Percentiles rank a stretch among this genome's conserved stretches.
These are phyloP conservation scores for Bombus affinis DNA, from an alignment of 1,140 invertebrate genomes.

Conservation along the genomic window DNA sequence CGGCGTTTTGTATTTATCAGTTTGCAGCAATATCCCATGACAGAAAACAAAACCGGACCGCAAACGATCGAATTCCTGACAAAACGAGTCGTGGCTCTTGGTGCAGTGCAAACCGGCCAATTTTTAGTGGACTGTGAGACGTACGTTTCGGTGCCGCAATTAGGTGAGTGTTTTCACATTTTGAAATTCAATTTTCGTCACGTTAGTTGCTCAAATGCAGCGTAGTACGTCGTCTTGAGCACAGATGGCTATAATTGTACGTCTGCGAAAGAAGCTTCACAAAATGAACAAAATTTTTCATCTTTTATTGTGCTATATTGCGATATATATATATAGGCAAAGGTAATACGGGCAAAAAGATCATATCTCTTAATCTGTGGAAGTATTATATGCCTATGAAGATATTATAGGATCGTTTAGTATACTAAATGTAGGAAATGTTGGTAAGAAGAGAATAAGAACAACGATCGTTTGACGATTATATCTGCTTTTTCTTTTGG, in stretches of 20 bases:
- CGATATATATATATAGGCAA: too few species aligned
- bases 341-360: too few species aligned
- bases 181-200: constrained; percentile 30
- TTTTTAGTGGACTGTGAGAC: constrained; percentile 98
- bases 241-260: constrained; percentile 39
- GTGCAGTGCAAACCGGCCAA: constrained; percentile 93
- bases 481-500: constrained; percentile 75
- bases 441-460: constrained; percentile 12
- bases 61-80: constrained; percentile 93
- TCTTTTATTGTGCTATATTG: neutral
- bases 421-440: neutral
- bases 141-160: constrained; percentile 90
- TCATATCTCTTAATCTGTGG: neutral
- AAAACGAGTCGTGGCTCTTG: constrained; percentile 92
- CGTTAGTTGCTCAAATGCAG: neutral
- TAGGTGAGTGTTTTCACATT: constrained; percentile 82
- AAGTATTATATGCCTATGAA: neutral
- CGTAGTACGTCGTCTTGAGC: constrained; percentile 1
- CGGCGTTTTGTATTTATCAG: constrained; percentile 61
- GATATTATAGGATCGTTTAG: neutral
- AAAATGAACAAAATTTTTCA: neutral
- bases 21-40: constrained; percentile 92
- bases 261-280: neutral
- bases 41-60: constrained; percentile 92
- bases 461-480: constrained; percentile 28